phyloP scores from a whole-genome alignment of 1,140 invertebrate species.

The Sarcophaga peregrina region DNA sequence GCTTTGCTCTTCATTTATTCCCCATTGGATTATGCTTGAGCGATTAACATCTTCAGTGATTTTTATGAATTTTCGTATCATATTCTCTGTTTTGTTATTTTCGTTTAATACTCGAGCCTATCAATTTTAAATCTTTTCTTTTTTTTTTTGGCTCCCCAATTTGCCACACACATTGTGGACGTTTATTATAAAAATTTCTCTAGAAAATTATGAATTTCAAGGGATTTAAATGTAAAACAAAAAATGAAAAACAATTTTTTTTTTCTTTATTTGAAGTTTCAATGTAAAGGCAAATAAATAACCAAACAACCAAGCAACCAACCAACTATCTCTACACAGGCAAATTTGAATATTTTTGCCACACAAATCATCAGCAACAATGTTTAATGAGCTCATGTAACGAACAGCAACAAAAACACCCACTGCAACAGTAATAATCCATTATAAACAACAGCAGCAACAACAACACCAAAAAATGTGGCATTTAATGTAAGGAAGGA shows the following conservation, averaged over 20 bases:
- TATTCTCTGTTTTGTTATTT: no score
- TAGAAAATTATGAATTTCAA: no score
- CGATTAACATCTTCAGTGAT: background rate
- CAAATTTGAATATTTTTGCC: background rate
- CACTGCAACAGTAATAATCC: constrained; percentile 6
- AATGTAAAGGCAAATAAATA: no score
- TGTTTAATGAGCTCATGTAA: background rate
- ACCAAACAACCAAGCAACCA: no score
- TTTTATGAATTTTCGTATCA: background rate
- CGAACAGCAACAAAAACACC: background rate
- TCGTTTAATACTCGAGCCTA: no score
- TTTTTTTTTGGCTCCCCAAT: no score
- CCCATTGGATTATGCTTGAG: background rate
- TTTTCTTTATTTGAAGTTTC: no score
- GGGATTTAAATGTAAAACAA: no score
- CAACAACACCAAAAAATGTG: background rate
- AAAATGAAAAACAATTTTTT: no score
- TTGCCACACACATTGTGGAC: no score
- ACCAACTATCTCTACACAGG: no score
- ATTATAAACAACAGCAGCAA: background rate
- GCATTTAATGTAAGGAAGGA: background rate
- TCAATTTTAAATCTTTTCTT: background rate
- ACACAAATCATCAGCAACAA: background rate
- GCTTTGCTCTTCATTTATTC: background rate
- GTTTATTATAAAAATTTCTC: no score